A percentile compares a stretch with the other conserved stretches of the same genome.
Evolutionary conservation across 53 echinoderm and acorn worm genomes (phyloP).

Genomic region (Apostichopus leukothele): DNA sequence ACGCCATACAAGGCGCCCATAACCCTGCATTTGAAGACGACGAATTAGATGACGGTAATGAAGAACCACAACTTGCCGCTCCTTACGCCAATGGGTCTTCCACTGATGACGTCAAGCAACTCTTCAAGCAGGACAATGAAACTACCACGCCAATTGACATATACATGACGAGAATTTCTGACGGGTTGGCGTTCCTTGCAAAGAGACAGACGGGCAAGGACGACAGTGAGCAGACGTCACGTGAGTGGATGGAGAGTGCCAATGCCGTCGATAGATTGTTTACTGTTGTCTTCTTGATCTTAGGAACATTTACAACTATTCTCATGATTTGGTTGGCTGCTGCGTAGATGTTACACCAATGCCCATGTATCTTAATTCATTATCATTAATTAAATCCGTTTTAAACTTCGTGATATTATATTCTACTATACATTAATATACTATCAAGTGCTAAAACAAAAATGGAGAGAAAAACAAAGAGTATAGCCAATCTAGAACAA

Average conservation of each 20-base stretch:
- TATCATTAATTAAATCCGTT: too few species aligned
- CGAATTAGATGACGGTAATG: background rate
- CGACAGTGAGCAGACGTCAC: conserved; percentile 63
- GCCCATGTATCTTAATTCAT: too few species aligned
- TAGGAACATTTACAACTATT: conserved; percentile 18
- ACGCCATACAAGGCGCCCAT: conserved; percentile 57
- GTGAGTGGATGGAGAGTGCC: conserved; percentile 84
- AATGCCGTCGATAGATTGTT: conserved; percentile 75
- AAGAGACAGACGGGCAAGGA: conserved; percentile 54
- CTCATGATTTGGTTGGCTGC: conserved; percentile 20
- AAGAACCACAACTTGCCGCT: conserved; percentile 44
- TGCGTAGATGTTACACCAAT: background rate
- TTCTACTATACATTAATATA: too few species aligned
- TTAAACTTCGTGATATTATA: too few species aligned
- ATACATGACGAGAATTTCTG: conserved; percentile 66
- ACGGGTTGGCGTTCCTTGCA: conserved; percentile 66
- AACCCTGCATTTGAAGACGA: conserved; percentile 81
- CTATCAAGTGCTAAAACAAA: too few species aligned
- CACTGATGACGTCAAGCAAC: background rate
- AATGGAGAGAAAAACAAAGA: too few species aligned
- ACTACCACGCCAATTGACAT: conserved; percentile 58
- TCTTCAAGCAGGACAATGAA: background rate
- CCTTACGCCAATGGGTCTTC: background rate
- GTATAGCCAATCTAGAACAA: too few species aligned
- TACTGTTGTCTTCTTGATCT: conserved; percentile 57